Base-by-base conservation (phyloP, 2,888 invertebrate genomes). In the Homarus gammarus region DNA sequence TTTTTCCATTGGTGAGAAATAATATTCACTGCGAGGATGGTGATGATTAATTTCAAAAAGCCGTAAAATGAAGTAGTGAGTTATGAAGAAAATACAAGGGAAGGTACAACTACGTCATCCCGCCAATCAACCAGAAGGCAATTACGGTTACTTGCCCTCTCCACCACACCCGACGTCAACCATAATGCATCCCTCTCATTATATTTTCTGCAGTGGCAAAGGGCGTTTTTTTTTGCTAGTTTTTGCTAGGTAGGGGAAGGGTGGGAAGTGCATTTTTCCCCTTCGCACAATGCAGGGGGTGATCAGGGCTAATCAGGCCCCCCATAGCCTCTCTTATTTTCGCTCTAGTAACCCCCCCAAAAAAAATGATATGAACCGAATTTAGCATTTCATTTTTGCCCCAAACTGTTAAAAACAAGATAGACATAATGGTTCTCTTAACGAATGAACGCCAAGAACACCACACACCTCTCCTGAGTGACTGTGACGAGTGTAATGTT, bases 131-230 rank as follows among this genome's bases (percentile, higher is more conserved):
- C 77, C 77, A 49, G 31, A 40, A 83, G 51, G 51, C 72, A 83
- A 83, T 83, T 49, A 83, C 51, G 18, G 38, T 15, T 61, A 10
- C 56, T 36, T 33, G 70, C 56, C 36, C 70, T 83, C n/a, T 84
- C 61, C 40, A 73, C 56, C 56, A 75, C 75, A 75, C 61, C 73
- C 82, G 56, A 82, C 73, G 87, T 73, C 81, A 72, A 61, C 68
- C 81, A 75, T 75, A 82, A 87, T 87, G 87, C 87, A 82, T 87
- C 87, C 61, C 87, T 82, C 87, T 81, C 75, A 87, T 82, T 87
- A 81, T 87, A 75, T 38, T 87, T 79, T 79, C 68, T 87, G 81
- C 87, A 87, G 87, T 82, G 87, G 87, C 86, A 86, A 79, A 56
- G 86, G 78, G 31, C 22, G 56, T 70, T 86, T 68, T 61, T 40